Conservation (phyloP, 2,113 vertebrate species). For the Nansenia antarctica region DNA sequence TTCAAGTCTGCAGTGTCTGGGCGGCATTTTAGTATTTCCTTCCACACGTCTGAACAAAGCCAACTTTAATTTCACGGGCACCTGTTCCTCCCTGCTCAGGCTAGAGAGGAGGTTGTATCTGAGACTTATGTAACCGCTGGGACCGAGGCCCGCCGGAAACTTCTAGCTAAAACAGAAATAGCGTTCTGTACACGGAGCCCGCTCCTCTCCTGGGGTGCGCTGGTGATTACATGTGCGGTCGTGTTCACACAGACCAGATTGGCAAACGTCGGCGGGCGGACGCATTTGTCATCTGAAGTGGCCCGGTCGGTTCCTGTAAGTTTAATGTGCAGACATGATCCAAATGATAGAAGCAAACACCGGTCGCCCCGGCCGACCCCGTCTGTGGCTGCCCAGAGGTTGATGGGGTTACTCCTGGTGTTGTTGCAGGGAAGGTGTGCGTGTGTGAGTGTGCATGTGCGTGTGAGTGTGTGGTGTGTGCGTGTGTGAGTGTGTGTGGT, state of each 20-base stretch:
- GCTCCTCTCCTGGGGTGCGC: slow-evolving; percentile 27
- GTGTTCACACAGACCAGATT: slow-evolving; percentile 42
- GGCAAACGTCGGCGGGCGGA: slow-evolving; percentile 8
- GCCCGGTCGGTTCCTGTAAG: slow-evolving; percentile 26
- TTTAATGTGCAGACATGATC: slow-evolving; percentile 39
- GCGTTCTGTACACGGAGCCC: slow-evolving; percentile 16
- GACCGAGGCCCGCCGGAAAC: slow-evolving; percentile 34
- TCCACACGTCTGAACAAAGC: slow-evolving; percentile 42
- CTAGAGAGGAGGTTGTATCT: slow-evolving; percentile 52
- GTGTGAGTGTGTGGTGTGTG: background rate
- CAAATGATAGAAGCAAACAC: slow-evolving; percentile 32
- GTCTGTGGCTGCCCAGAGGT: slow-evolving; percentile 15
- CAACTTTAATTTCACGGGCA: slow-evolving; percentile 72
- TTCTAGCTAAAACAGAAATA: slow-evolving; percentile 22
- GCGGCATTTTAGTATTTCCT: slow-evolving; percentile 46
- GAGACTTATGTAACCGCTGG: slow-evolving; percentile 50
- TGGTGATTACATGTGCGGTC: slow-evolving; percentile 30
- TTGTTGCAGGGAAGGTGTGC: slow-evolving; percentile 4
- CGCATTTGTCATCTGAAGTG: slow-evolving; percentile 40
- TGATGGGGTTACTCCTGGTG: slow-evolving; percentile 23
- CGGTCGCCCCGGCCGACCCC: slow-evolving; percentile 14
- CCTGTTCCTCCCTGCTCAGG: slow-evolving; percentile 61
- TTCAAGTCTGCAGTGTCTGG: slow-evolving; percentile 43
- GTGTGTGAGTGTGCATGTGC: slow-evolving; percentile 10
- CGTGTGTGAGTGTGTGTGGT: background rate